Base-by-base conservation (phyloP, 2,797 vertebrate species). In the Ambastaia sidthimunki region DNA sequence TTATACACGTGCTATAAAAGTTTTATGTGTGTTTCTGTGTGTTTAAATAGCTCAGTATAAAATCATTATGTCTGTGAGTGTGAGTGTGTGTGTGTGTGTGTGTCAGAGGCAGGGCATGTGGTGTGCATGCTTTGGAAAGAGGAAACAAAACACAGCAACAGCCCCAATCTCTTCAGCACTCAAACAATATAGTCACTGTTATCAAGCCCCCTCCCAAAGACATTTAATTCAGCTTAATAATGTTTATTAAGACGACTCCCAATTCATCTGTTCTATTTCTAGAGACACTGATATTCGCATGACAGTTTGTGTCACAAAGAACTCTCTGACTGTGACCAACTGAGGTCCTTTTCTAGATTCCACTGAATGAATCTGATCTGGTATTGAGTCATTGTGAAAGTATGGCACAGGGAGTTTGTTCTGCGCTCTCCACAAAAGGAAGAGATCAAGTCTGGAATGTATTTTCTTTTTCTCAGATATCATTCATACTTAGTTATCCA, bases 131-230 rank as follows among this genome's bases (percentile, higher is more conserved):
- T 60, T 72, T 54, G 12, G 34, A 50, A 84, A 31, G 82, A 85
- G 85, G 84, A 87, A 87, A 87, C 83, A 59, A 83, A 74, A 85
- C 84, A 85, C 82, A 80, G 85, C 88, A 88, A 88, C 83, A 74
- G 74, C 78, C 67, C 10, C 69, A 62, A 57, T 41, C 21, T 59
- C 68, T 62, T 71, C 69, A 73, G 67, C 82, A 76, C 72, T 52
- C 66, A 78, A 50, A 88, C 85, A 88, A 80, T 91, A 82, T 86
- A 86, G 84, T 91, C 87, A 89, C 69, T 84, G 81, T 90, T 88
- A 89, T 85, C 89, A 84, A 86, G 80, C 80, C 28, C 57, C 73
- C 48, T 75, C 47, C 48, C 62, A 71, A 47, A 78, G 54, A 4
- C 71, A 67, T 76, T 79, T 81, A 69, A 78, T 34, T 54, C 57